Evolutionary conservation across 2,888 invertebrate genomes (phyloP), one percentile per base, ranked within the genome.

Genomic region (Rhagium mordax): DNA sequence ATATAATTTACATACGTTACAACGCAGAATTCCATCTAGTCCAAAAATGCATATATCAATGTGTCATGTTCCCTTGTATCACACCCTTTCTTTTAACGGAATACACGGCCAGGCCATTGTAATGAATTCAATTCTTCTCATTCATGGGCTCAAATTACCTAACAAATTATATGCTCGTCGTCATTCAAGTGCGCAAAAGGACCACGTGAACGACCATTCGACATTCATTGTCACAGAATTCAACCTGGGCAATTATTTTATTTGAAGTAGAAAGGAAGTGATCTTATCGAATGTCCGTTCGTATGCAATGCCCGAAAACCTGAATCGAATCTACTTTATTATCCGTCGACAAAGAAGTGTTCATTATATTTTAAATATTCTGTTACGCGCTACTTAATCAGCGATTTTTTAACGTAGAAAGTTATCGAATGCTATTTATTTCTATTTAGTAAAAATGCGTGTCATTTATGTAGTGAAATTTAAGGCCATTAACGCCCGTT

Each of bases 101-200:
- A 48, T 67, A 68, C 67, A 74, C 57, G 67, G 68, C 49, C 59
- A 16, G 55, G 21, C 71, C 65, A 71, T 72, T 75, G 75, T 75
- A 59, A 53, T 62, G 49, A 41, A 71, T 72, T 75, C 70, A 70
- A 67, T 70, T 75, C 59, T 71, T 48, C 65, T 70, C 71, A 71
- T 73, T 75, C 71, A 73, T 65, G 55, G 61, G 24, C 53, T 71
- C 75, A 69, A 73, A 75, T 75, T 72, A 73, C 71, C 51, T 48
- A 60, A 70, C 76, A 74, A 77, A 72, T 73, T 72, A 72, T 65
- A 59, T 53, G 60, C 27, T 62, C 61, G 70, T 66, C 48, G 55
- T 55, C 61, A 64, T 55, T 55, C 57, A 67, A 64, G 20, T n/a
- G 24, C 13, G 51, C 20, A 49, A n/a, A 68, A 59, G 47, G 24